These are phyloP conservation scores for Scolopax rusticola DNA, from an alignment of 2,797 vertebrate genomes.

Conservation along the genomic window DNA sequence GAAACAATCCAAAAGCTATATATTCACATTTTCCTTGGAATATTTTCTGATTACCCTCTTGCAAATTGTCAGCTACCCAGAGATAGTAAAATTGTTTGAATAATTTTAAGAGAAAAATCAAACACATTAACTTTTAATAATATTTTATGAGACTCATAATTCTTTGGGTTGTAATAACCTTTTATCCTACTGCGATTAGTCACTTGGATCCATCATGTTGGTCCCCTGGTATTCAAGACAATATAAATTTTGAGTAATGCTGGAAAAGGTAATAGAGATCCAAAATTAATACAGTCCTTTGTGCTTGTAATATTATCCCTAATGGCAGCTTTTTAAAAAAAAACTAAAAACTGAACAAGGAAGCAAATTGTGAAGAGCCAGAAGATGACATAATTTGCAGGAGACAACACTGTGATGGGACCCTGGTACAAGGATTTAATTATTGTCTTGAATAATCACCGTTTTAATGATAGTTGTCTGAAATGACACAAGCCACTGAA, in stretches of 20 bases:
- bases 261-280: slow-evolving; percentile 55
- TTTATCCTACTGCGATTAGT: slow-evolving; percentile 57
- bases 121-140: slow-evolving; percentile 71
- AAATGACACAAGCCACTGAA: background rate
- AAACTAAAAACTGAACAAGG: background rate
- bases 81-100: slow-evolving; percentile 65
- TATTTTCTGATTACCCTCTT: slow-evolving; percentile 53
- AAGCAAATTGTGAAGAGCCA: slow-evolving; percentile 28
- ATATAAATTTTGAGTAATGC: slow-evolving; percentile 68
- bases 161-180: slow-evolving; percentile 64
- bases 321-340: background rate
- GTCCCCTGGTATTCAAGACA: slow-evolving; percentile 46
- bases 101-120: slow-evolving; percentile 67
- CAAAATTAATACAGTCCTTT: slow-evolving; percentile 48
- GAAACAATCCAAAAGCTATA: slow-evolving; percentile 7
- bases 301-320: background rate
- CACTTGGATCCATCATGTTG: slow-evolving; percentile 61
- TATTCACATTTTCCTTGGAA: slow-evolving; percentile 39
- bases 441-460: slow-evolving; percentile 55
- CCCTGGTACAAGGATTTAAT: slow-evolving; percentile 59
- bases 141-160: slow-evolving; percentile 66
- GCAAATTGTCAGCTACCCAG: slow-evolving; percentile 32
- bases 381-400: slow-evolving; percentile 18
- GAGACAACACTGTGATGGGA: background rate
- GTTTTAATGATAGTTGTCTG: slow-evolving; percentile 55